phyloP scores from a whole-genome alignment of 2,113 vertebrate species.

The Pteruthius melanotis region DNA sequence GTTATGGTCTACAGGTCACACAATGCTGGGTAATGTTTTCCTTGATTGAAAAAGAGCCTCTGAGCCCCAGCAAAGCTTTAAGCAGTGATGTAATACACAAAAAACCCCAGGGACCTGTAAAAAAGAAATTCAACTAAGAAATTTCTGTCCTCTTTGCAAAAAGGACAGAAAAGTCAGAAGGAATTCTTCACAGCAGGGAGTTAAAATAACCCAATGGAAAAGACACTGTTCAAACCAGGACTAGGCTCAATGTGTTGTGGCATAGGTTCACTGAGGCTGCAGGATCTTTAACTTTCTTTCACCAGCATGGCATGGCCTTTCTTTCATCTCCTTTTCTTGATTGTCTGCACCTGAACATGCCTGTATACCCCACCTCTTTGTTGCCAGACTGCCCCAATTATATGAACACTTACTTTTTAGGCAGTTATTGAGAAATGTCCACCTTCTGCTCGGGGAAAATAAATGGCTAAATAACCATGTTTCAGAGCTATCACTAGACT shows the following conservation, averaged over 20 bases:
- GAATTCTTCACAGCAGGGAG: neutral
- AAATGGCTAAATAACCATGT: neutral
- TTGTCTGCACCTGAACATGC: neutral
- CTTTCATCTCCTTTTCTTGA: neutral
- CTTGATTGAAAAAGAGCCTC: neutral
- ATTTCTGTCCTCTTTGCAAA: neutral
- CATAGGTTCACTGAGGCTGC: neutral
- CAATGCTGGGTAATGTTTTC: neutral
- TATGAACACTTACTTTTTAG: neutral
- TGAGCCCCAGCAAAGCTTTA: neutral
- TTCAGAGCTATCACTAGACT: neutral
- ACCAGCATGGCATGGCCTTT: neutral
- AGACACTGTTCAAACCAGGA: neutral
- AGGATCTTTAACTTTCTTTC: neutral
- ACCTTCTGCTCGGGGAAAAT: neutral
- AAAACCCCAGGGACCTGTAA: neutral
- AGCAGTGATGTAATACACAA: neutral
- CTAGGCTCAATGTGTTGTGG: neutral
- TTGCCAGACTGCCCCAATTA: neutral
- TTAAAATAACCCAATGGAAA: neutral
- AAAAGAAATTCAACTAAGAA: neutral
- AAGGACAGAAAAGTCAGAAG: neutral
- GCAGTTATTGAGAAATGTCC: neutral
- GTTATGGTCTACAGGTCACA: neutral
- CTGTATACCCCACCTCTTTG: neutral